Conservation (phyloP, 2,797 vertebrate species). For the Alosa sapidissima region DNA sequence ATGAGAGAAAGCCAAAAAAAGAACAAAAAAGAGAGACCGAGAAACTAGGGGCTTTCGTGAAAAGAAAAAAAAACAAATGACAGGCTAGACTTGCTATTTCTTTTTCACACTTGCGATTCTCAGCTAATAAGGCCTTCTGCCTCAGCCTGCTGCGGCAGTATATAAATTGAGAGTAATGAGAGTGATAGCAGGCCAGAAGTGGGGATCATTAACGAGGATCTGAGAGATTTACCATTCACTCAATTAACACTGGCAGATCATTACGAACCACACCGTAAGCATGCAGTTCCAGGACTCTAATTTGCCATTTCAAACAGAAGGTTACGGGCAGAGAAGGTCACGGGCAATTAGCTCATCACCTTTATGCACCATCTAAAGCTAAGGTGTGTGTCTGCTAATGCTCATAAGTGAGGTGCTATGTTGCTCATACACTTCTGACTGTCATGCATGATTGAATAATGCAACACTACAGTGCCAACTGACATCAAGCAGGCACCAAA, state of each 20-base stretch:
- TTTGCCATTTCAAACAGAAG: constrained; percentile 9
- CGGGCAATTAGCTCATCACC: neutral
- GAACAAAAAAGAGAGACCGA: neutral
- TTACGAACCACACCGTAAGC: neutral
- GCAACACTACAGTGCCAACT: neutral
- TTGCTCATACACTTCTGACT: neutral
- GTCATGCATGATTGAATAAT: neutral
- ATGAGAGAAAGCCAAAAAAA: neutral
- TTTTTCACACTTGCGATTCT: neutral
- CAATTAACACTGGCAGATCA: constrained; percentile 21
- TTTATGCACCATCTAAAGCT: neutral
- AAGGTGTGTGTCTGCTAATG: neutral
- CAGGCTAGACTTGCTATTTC: neutral
- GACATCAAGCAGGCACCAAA: neutral
- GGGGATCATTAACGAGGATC: constrained; percentile 6
- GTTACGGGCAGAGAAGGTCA: constrained; percentile 10
- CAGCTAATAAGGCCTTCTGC: neutral
- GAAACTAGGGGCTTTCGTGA: neutral
- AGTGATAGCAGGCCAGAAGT: neutral
- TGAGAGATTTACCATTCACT: constrained; percentile 6
- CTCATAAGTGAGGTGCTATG: neutral
- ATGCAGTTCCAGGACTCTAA: neutral
- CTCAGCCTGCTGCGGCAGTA: neutral
- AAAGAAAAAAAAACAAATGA: neutral
- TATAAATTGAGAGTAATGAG: neutral